Evolutionary conservation across 2,888 invertebrate genomes (phyloP).

Genomic region (Dicyrtoma fusca): DNA sequence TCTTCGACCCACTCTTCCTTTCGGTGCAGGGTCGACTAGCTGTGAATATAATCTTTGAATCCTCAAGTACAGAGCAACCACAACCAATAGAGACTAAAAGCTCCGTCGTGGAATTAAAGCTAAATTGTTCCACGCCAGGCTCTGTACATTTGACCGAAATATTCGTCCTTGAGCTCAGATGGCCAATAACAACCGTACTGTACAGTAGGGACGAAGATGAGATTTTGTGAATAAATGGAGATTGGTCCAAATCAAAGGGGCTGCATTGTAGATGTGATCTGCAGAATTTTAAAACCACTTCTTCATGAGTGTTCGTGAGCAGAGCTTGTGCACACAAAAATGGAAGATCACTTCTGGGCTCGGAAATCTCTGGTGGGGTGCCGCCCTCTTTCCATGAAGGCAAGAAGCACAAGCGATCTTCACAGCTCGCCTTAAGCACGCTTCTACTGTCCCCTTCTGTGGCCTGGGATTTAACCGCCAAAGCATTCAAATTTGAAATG

Average conservation of each 20-base stretch:
- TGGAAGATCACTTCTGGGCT: neutral
- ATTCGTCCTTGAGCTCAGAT: neutral
- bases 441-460: neutral
- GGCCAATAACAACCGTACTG: neutral
- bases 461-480: too few species aligned
- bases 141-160: neutral
- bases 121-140: neutral
- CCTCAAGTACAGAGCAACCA: neutral
- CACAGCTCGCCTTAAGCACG: too few species aligned
- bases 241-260: neutral
- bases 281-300: conserved; percentile 1
- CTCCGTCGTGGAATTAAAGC: neutral
- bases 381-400: too few species aligned
- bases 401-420: too few species aligned
- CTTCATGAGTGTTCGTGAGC: neutral
- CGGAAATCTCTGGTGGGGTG: too few species aligned
- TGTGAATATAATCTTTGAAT: neutral
- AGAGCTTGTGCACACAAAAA: conserved; percentile 1
- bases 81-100: neutral
- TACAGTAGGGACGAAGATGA: neutral
- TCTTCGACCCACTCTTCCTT: neutral
- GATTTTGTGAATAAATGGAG: neutral
- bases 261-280: neutral
- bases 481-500: neutral
- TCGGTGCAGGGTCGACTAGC: neutral